Evolutionary conservation across 2,113 vertebrate genomes (phyloP), one percentile per base, ranked within the genome.

Genomic region (Thomomys bottae): DNA sequence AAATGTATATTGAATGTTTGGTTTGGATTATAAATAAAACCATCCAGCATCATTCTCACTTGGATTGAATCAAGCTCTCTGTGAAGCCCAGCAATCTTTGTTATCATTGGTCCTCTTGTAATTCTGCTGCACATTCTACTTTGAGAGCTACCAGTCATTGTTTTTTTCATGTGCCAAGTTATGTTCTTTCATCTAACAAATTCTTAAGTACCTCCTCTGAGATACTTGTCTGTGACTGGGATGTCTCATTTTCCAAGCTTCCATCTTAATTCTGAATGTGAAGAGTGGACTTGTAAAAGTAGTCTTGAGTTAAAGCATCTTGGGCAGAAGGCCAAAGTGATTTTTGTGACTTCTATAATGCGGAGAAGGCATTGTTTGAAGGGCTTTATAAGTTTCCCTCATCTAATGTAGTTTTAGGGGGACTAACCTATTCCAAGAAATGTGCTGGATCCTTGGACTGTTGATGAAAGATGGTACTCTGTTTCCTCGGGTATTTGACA

Each of bases 231-330:
- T 78, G 54, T 80, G 64, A 66, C 9, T 12, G 36, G 68, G 36
- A 36, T 64, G 30, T 40, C 54, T 28, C 9, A 73, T 3, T 93
- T 63, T 81, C 88, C 12, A 36, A 30, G 70, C 67, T 87, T 84
- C 49, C 3, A 23, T 9, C 40, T 89, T 89, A 72, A 70, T 9
- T 36, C 6, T 0, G 28, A 64, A 30, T 79, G 70, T 79, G 32
- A 88, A 11, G 67, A 81, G 15, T 76, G 70, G 79, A 57, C 34
- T 90, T 71, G 83, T 57, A 89, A 73, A 92, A 87, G 59, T 42
- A 81, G n/a, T 64, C 63, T 64, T 72, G 64, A 64, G 73, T 84
- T 86, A 71, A 94, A 91, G 18, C 82, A 36, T 76, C 36, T n/a
- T 86, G 49, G 75, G 38, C 66, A 84, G 63, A 23, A 64, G 67